phyloP scores from a whole-genome alignment of 2,888 invertebrate species.

The Herminia tarsipennalis region DNA sequence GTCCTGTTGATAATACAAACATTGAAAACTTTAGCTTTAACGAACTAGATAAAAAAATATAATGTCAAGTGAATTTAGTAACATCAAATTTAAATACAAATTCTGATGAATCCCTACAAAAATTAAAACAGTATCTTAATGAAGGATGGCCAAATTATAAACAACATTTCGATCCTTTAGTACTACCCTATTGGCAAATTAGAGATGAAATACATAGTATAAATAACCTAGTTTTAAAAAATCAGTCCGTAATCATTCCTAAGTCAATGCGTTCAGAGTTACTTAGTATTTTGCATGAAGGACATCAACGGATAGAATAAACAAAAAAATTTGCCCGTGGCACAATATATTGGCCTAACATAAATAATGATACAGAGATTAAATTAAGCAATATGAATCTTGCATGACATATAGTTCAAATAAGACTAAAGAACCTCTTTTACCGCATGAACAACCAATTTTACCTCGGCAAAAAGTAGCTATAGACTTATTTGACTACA shows the following conservation, averaged over 20 bases:
- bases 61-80: too few relatives aligned
- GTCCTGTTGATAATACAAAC: slow-evolving; percentile 4
- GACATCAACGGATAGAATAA: slow-evolving; percentile 4
- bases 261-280: too few relatives aligned
- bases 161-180: background rate
- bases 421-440: background rate
- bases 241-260: slow-evolving; percentile 1
- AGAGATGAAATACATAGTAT: slow-evolving; percentile 20
- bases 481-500: background rate
- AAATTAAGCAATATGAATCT: background rate
- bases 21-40: slow-evolving; percentile 1
- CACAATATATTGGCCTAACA: slow-evolving; percentile 13
- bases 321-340: slow-evolving; percentile 8
- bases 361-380: slow-evolving; percentile 12
- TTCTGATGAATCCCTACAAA: background rate
- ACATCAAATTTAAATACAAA: background rate
- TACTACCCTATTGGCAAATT: slow-evolving; percentile 3
- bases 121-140: slow-evolving; percentile 1
- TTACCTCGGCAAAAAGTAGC: background rate
- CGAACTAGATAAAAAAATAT: slow-evolving; percentile 1
- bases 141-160: slow-evolving; percentile 4
- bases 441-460: background rate
- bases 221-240: slow-evolving; percentile 14
- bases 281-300: slow-evolving; percentile 7
- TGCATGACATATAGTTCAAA: background rate